A percentile compares a stretch with the other conserved stretches of the same genome.
Conservation (phyloP, 2,113 vertebrate species). For the Pollachius pollachius region DNA sequence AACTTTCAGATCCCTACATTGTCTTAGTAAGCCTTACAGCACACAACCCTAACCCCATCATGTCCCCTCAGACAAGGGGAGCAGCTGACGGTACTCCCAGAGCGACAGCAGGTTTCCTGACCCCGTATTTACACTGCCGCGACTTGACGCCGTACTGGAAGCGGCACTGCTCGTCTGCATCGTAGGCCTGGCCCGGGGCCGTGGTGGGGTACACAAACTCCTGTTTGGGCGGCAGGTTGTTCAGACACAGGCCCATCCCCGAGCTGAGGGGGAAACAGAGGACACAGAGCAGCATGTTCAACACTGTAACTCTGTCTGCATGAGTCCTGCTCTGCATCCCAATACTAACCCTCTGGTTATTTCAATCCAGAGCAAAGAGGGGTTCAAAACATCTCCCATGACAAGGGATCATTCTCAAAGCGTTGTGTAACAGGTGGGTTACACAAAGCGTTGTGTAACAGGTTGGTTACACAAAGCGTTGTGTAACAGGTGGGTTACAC, state of each 20-base stretch:
- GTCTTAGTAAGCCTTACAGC: too few species aligned
- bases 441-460: too few species aligned
- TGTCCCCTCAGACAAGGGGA: background rate
- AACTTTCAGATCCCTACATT: too few species aligned
- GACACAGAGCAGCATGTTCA: background rate
- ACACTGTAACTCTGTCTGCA: background rate
- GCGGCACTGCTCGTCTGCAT: slow-evolving; percentile 95
- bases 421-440: too few species aligned
- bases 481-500: too few species aligned
- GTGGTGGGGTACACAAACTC: slow-evolving; percentile 96
- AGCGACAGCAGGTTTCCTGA: slow-evolving; percentile 55
- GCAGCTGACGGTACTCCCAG: slow-evolving; percentile 1
- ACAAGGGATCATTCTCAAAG: too few species aligned
- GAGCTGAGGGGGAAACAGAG: slow-evolving; percentile 72
- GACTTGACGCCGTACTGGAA: slow-evolving; percentile 98
- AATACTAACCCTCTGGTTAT: too few species aligned
- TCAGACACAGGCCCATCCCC: slow-evolving; percentile 91
- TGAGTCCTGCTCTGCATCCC: too few species aligned
- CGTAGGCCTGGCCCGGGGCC: slow-evolving; percentile 92
- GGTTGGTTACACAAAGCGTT: too few species aligned
- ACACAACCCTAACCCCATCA: background rate
- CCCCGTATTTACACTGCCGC: slow-evolving; percentile 99
- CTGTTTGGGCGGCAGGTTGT: slow-evolving; percentile 91
- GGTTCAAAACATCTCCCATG: too few species aligned
- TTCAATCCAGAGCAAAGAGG: too few species aligned